phyloP scores from a whole-genome alignment of 1,140 invertebrate genomes.

The Marisa cornuarietis region DNA sequence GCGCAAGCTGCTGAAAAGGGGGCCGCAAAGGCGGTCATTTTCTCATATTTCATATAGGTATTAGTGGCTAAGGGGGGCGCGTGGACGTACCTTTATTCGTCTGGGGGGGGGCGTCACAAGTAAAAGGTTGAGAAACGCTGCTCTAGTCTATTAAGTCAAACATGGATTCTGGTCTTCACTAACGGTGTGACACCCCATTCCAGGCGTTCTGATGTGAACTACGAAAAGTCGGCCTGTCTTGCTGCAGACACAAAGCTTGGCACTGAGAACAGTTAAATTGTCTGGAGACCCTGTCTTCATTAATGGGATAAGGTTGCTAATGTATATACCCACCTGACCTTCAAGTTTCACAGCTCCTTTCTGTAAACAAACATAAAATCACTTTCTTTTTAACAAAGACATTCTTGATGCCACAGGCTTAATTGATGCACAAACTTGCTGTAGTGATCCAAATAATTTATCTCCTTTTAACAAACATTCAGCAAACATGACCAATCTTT shows the following conservation, averaged over 20 bases:
- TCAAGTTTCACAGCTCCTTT: conserved; percentile 11
- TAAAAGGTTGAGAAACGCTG: too few species aligned
- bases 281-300: not conserved
- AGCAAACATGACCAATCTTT: too few species aligned
- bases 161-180: conserved; percentile 21
- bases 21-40: too few species aligned
- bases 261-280: conserved; percentile 1
- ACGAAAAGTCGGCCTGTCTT: conserved; percentile 33
- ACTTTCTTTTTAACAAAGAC: conserved; percentile 5
- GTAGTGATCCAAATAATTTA: not conserved
- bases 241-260: conserved; percentile 39
- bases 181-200: conserved; percentile 17
- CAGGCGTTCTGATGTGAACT: conserved; percentile 21
- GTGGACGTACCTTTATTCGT: too few species aligned
- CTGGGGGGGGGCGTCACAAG: too few species aligned
- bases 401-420: not conserved
- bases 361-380: conserved; percentile 6
- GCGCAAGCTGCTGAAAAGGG: too few species aligned
- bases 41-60: too few species aligned
- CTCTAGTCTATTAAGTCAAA: conserved; percentile 6
- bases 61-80: too few species aligned
- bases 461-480: too few species aligned
- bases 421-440: not conserved
- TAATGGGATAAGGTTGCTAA: conserved; percentile 13
- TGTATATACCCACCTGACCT: conserved; percentile 26